These are phyloP conservation scores for Heterodera filipjevi DNA, from an alignment of 2,888 invertebrate genomes.

Conservation along the genomic window DNA sequence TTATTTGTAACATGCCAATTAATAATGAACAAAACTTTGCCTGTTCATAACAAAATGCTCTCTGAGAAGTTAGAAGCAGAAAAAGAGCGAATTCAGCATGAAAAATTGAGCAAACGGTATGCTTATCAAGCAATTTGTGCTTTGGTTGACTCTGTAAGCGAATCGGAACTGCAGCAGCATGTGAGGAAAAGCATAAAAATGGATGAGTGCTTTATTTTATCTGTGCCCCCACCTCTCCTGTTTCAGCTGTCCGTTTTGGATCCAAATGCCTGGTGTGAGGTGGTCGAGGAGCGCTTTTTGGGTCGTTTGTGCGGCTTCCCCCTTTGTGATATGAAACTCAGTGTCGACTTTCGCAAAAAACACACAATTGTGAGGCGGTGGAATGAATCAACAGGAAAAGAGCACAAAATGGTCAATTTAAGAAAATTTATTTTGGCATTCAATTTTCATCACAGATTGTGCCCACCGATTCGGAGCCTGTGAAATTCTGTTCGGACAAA, in stretches of 20 bases:
- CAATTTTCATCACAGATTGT: slow-evolving; percentile 13
- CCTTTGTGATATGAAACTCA: slow-evolving; percentile 27
- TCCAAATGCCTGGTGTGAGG: slow-evolving; percentile 38
- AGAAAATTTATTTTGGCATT: neutral
- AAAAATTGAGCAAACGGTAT: slow-evolving; percentile 33
- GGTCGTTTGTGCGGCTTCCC: slow-evolving; percentile 42
- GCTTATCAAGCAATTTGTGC: slow-evolving; percentile 40
- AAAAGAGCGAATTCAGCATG: slow-evolving; percentile 20
- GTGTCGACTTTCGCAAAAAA: slow-evolving; percentile 32
- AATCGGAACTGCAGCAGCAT: slow-evolving; percentile 34
- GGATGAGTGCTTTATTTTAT: neutral
- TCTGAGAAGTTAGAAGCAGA: slow-evolving; percentile 36
- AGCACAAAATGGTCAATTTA: neutral
- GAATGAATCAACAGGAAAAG: slow-evolving; percentile 1
- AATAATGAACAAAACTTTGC: neutral
- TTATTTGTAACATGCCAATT: too few relatives aligned
- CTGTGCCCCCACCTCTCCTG: neutral
- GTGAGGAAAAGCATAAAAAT: slow-evolving; percentile 26
- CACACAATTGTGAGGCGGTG: slow-evolving; percentile 15
- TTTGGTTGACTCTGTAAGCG: slow-evolving; percentile 39
- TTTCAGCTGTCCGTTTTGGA: slow-evolving; percentile 41
- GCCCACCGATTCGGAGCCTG: slow-evolving; percentile 21
- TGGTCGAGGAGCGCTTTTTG: slow-evolving; percentile 46
- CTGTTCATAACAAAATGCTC: neutral
- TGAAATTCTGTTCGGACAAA: slow-evolving; percentile 24